Base-by-base conservation (phyloP, 2,888 invertebrate species). In the Dasypolia templi region DNA sequence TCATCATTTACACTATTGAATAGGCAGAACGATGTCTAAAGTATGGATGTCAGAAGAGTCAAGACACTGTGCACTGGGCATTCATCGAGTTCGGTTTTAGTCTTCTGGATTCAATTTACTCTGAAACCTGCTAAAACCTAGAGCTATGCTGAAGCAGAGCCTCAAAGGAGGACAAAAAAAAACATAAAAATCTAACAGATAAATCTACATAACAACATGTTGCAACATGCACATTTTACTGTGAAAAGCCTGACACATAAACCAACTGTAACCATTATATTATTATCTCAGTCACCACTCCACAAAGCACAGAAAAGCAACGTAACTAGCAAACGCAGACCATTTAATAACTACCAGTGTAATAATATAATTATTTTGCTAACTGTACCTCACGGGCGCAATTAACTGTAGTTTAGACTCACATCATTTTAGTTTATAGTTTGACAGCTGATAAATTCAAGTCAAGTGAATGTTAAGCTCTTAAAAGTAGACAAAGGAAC, bases 331-430 rank as follows among this genome's bases (percentile, higher is more conserved):
- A 53, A 53, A 63, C 14, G 14, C 14, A 26, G 6, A 63, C 77
- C 14, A 4, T 62, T 67, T 66, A 78, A 65, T 51, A 56, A 80
- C 56, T 53, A n/a, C n/a, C 65, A 35, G 12, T 73, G 9, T 32
- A 56, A 67, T 66, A 83, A 66, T 32, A 72, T 56, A 44, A 59
- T 29, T 39, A 59, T 59, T 39, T 44, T 53, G 55, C 32, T 66
- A 80, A 83, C 66, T 32, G 53, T 26, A 35, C 46, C 84, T n/a
- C 56, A 35, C n/a, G 64, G 64, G 64, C 14, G 53, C 58, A 80
- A 73, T 67, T 59, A 79, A 46, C 26, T 29, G 42, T 58, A 14
- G 56, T 46, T 72, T 29, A 39, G 1, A 44, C n/a, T 44, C 17
- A 29, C 3, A 56, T 77, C 7, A 59, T 26, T 56, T 32, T 49